These are phyloP conservation scores for Hyppa rectilinea DNA, from an alignment of 2,888 invertebrate species.

Conservation along the genomic window DNA sequence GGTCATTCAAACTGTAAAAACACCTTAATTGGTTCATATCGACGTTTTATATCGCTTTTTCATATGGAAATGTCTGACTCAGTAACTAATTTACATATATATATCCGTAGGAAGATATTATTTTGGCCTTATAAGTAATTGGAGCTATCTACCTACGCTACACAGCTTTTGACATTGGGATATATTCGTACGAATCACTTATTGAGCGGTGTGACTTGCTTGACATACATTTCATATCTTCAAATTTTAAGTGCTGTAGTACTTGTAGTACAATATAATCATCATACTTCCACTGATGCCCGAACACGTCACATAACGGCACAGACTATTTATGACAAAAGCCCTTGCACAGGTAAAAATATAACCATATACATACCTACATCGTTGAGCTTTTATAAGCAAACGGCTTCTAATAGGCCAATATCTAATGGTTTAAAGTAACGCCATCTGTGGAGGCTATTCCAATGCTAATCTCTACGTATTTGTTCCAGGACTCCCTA, in stretches of 20 bases:
- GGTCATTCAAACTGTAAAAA: constrained; percentile 40
- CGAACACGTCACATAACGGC: neutral
- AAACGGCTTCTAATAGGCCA: no score
- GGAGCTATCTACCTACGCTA: constrained; percentile 37
- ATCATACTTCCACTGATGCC: neutral
- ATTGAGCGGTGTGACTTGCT: constrained; percentile 23
- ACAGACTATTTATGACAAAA: neutral
- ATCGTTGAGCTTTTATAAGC: no score
- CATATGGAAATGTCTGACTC: constrained; percentile 32
- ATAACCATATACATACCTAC: no score
- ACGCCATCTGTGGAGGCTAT: no score
- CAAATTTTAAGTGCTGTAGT: neutral
- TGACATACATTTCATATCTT: constrained; percentile 34
- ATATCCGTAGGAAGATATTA: constrained; percentile 37
- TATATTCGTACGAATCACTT: neutral
- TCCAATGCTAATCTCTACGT: neutral
- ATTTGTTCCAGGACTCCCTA: constrained; percentile 84
- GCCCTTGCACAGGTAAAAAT: neutral
- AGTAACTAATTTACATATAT: constrained; percentile 35
- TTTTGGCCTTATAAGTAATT: constrained; percentile 33
- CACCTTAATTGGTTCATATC: constrained; percentile 28
- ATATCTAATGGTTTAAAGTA: no score
- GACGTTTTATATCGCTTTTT: constrained; percentile 18
- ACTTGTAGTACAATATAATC: neutral
- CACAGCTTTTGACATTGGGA: constrained; percentile 13